Base-by-base conservation (phyloP, 2,888 invertebrate genomes). In the Cyclophora punctaria region DNA sequence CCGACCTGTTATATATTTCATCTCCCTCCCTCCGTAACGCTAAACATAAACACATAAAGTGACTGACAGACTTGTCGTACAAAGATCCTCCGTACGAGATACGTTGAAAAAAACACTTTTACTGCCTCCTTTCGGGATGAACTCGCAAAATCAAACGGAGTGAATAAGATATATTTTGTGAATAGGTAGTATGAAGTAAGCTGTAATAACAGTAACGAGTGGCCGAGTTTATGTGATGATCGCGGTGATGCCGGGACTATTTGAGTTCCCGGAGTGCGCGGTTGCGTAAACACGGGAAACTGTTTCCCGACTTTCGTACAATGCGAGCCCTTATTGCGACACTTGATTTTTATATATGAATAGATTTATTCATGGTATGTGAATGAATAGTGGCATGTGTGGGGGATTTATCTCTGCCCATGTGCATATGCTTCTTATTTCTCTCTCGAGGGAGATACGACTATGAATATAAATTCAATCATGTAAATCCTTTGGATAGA, bases 351-450 rank as follows among this genome's bases (percentile, higher is more conserved):
- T 20, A 2, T 34, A 34, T 65, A 56, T 57, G 61, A 65, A 65
- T 64, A 64, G 68, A 70, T 73, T 71, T 71, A 71, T 73, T 70
- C 70, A 73, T 73, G 66, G 64, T 46, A 61, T 56, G 59, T 56
- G 47, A 56, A 54, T 55, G 45, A 56, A 52, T 52, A 49, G 52
- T 47, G 50, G 46, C 59, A 50, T 57, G 56, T 59, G 58, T 52
- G 20, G 20, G 37, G 37, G 37, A 37, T 37, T 37, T 37, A 37
- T 37, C 4, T 37, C 4, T 37, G 37, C 37, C 4, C 4, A 5
- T 4, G 4, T 37, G 37, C 37, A 37, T 37, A 37, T 37, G 37
- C 4, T 37, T 37, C 20, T 20, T 20, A 20, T 20, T 37, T 5
- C 4, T 37, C 37, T 37, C 37, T 37, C 4, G 5, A 5, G 37